A percentile compares a stretch with the other conserved stretches of the same genome.
Evolutionary conservation across 2,888 invertebrate species (phyloP).

Genomic region (Myopa testacea): DNA sequence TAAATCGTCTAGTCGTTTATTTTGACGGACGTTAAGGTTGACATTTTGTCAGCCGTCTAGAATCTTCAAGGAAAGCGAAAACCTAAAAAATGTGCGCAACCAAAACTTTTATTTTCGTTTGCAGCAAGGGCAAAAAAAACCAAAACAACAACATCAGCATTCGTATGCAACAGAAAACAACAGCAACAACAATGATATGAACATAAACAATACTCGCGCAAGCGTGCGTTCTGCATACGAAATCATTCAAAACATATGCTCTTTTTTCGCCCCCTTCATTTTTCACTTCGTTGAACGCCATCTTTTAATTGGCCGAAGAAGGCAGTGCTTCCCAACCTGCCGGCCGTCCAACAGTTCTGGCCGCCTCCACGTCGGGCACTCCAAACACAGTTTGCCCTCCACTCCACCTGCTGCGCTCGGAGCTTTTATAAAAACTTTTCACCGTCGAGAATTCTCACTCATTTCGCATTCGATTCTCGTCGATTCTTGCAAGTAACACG

Average conservation of each 20-base stretch:
- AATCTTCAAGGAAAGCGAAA: conserved; percentile 42
- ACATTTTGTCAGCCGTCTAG: conserved; percentile 27
- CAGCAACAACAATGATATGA: conserved; percentile 14
- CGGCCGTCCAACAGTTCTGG: neutral
- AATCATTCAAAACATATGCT: conserved; percentile 12
- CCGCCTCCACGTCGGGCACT: neutral
- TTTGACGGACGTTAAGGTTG: conserved; percentile 53
- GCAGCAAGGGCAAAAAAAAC: conserved; percentile 19
- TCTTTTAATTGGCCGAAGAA: conserved; percentile 1
- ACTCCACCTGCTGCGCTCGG: neutral
- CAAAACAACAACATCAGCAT: conserved; percentile 39
- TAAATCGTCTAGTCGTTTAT: conserved; percentile 31
- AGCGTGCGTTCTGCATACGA: conserved; percentile 35
- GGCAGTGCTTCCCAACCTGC: neutral
- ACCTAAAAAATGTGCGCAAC: neutral
- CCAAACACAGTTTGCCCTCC: neutral
- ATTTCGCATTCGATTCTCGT: conserved; percentile 50
- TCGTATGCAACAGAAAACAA: conserved; percentile 40
- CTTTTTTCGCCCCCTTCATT: neutral
- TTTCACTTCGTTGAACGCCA: neutral
- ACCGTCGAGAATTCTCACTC: conserved; percentile 49
- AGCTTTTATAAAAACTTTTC: conserved; percentile 55
- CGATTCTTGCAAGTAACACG: conserved; percentile 24
- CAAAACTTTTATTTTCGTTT: conserved; percentile 56
- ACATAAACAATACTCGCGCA: conserved; percentile 13